Evolutionary conservation across 2,888 invertebrate genomes (phyloP).

Genomic region (Sinohyriopsis cumingii): DNA sequence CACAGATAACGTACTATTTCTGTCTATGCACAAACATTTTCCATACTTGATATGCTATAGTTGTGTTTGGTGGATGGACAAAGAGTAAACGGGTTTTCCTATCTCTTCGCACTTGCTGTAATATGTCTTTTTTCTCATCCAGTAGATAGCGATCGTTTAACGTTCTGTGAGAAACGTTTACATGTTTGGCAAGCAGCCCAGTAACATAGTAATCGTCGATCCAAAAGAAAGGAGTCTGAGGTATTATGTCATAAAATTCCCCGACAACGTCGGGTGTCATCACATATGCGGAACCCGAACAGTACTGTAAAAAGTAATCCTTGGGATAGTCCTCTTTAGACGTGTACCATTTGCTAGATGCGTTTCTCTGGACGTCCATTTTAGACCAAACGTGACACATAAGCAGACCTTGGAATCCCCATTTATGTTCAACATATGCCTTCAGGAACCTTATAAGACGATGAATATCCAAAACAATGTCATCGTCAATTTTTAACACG

Average conservation of each 20-base stretch:
- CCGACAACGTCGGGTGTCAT: constrained; percentile 80
- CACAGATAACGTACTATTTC: neutral
- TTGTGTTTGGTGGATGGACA: constrained; percentile 33
- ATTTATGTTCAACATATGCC: constrained; percentile 31
- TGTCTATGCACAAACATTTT: constrained; percentile 29
- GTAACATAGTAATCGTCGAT: constrained; percentile 92
- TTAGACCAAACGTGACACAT: constrained; percentile 67
- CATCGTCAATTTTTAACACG: constrained; percentile 73
- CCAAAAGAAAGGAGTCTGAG: constrained; percentile 84
- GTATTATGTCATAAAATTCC: constrained; percentile 77
- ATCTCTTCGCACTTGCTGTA: constrained; percentile 19
- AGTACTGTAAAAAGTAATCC: constrained; percentile 70
- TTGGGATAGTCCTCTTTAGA: constrained; percentile 67
- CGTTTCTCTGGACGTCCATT: constrained; percentile 70
- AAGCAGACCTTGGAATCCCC: constrained; percentile 38
- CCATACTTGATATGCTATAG: constrained; percentile 24
- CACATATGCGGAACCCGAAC: constrained; percentile 72
- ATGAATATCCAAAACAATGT: constrained; percentile 74
- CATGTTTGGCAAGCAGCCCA: constrained; percentile 77
- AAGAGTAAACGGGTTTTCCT: constrained; percentile 34
- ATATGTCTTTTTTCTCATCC: constrained; percentile 31
- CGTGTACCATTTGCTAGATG: constrained; percentile 72
- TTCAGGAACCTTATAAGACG: constrained; percentile 44
- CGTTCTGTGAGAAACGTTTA: constrained; percentile 48
- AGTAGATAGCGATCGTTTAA: constrained; percentile 61